These are phyloP conservation scores for Carassius gibelio DNA, from an alignment of 2,113 vertebrate genomes.

Conservation along the genomic window DNA sequence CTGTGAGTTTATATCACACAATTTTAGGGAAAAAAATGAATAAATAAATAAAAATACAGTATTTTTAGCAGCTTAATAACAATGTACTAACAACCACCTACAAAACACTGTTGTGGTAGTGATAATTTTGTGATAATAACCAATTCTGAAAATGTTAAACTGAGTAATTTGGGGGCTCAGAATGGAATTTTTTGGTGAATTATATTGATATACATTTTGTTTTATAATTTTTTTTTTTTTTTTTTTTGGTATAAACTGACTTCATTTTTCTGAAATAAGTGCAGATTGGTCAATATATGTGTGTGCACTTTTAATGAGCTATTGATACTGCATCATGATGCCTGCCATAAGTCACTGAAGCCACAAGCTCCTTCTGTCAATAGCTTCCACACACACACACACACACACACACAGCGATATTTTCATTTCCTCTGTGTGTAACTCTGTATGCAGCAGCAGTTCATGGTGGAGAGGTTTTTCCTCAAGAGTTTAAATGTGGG, in stretches of 20 bases:
- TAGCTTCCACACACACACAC: background rate
- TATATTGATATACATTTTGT: background rate
- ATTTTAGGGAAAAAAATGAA: too few species aligned
- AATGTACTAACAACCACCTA: background rate
- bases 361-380: constrained; percentile 32
- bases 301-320: constrained; percentile 42
- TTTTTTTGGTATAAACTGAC: background rate
- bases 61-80: too few species aligned
- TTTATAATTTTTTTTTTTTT: too few species aligned
- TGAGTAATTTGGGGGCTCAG: background rate
- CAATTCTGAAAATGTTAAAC: background rate
- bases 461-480: background rate
- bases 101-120: background rate
- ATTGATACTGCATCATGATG: constrained; percentile 39
- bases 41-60: too few species aligned
- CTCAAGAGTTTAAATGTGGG: constrained; percentile 32
- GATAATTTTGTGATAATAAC: background rate
- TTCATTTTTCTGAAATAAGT: constrained; percentile 23
- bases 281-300: constrained; percentile 16
- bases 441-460: constrained; percentile 30
- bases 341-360: constrained; percentile 18
- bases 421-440: constrained; percentile 26
- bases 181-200: background rate
- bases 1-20: too few species aligned
- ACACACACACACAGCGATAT: background rate